Evolutionary conservation across 2,888 invertebrate genomes (phyloP).

Genomic region (Camponotus fellah): DNA sequence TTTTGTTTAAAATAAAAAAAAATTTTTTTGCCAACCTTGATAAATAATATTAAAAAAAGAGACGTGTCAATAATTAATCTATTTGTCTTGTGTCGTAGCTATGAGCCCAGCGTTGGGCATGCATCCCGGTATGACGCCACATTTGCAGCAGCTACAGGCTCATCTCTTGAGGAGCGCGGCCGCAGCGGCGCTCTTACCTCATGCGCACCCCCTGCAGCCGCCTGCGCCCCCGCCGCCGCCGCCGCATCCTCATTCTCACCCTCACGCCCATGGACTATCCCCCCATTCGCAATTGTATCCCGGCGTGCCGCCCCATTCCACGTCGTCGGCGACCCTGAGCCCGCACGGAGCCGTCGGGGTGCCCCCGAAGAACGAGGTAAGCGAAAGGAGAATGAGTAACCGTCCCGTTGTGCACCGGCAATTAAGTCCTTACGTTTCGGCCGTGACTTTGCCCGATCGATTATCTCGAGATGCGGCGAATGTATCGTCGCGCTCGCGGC

Average conservation of each 20-base stretch:
- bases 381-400: neutral
- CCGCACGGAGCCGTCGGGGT: conserved; percentile 79
- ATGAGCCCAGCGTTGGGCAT: conserved; percentile 94
- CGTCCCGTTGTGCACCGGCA: neutral
- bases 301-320: conserved; percentile 82
- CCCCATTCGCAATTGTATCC: conserved; percentile 83
- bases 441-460: neutral
- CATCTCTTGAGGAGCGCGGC: conserved; percentile 91
- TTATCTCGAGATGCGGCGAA: conserved; percentile 16
- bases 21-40: too few relatives aligned
- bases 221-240: conserved; percentile 80
- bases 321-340: conserved; percentile 78
- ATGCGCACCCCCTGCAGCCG: conserved; percentile 86
- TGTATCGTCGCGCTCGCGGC: neutral
- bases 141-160: conserved; percentile 92
- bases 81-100: conserved; percentile 86
- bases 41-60: too few relatives aligned
- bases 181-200: conserved; percentile 86
- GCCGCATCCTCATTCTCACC: conserved; percentile 80
- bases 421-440: conserved; percentile 24
- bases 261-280: conserved; percentile 78
- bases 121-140: conserved; percentile 89
- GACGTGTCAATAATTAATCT: neutral
- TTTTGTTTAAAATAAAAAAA: too few relatives aligned
- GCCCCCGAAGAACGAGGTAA: conserved; percentile 83